Evolutionary conservation across 2,888 invertebrate species (phyloP), one percentile per base, ranked within the genome.

Genomic region (Drosophila anomelani): DNA sequence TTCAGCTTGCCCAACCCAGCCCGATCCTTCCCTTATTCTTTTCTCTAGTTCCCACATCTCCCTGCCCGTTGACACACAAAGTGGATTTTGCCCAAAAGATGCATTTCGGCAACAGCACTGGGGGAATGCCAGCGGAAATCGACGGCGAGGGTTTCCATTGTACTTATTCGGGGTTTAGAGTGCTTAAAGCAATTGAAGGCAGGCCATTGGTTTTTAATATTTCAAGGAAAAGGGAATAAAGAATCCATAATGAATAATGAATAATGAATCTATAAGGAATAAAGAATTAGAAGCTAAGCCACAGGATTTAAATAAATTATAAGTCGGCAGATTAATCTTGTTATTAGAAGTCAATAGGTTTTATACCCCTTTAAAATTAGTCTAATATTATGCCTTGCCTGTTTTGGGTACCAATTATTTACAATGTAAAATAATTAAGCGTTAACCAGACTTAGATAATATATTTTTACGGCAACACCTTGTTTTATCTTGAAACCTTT

Each of bases 161-260:
- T 54, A 44, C 58, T 67, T 51, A 51, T 69, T 69, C 20, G 29
- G n/a, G 51, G 34, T 15, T 43, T 44, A 36, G 12, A 56, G 72
- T 55, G 67, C 59, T 70, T 60, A 53, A 60, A 46, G 62, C 51
- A 70, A 71, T 71, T 61, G 49, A 55, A 56, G 69, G 10, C 34
- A 32, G 38, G 32, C 47, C 29, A 36, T 12, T 34, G 20, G 20
- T 3, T 4, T 41, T 34, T 12, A n/a, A n/a, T 44, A 20, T 58
- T 44, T 12, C 13, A n/a, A 1, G 29, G 23, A 23, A 9, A 29
- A 39, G 7, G 0, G 20, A 17, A n/a, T 10, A 39, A 13, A 0
- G 20, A 23, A 23, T 15, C 20, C 20, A 36, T 26, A 26, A 26
- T 4, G 26, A 5, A 26, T 26, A 26, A 26, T 4, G 4, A 5